Conservation (phyloP, 2,113 vertebrate genomes). For the Aldabrachelys gigantea region DNA sequence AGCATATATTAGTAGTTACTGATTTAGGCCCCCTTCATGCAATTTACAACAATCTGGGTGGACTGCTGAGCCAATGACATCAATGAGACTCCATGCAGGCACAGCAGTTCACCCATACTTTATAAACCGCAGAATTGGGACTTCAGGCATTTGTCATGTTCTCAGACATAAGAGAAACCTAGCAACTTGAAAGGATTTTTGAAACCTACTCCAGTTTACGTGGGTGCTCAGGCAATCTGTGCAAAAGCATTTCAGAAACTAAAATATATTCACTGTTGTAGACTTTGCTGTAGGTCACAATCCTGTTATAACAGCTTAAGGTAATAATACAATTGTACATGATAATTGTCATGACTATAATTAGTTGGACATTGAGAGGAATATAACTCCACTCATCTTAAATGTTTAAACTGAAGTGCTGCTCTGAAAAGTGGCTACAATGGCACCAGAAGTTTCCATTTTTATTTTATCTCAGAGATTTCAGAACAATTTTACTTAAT, state of each 20-base stretch:
- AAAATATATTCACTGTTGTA: background rate
- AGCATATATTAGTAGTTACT: background rate
- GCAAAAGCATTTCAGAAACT: background rate
- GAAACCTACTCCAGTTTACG: background rate
- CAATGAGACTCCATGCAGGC: background rate
- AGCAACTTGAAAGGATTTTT: background rate
- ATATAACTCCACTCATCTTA: background rate
- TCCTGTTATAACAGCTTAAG: constrained; percentile 17
- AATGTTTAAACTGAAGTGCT: constrained; percentile 24
- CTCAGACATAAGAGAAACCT: background rate
- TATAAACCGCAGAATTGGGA: background rate
- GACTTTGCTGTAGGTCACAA: constrained; percentile 17
- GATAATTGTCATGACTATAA: constrained; percentile 34
- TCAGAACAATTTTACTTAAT: background rate
- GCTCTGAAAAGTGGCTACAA: constrained; percentile 27
- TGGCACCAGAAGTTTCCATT: background rate
- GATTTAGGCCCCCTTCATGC: background rate
- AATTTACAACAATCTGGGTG: background rate
- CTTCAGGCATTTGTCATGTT: background rate
- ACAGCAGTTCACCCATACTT: background rate
- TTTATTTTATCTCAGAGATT: background rate
- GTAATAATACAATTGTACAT: background rate
- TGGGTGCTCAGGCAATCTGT: background rate
- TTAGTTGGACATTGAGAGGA: constrained; percentile 15
- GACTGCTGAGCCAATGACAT: background rate